These are phyloP conservation scores for Ellobius talpinus DNA, from an alignment of 2,113 vertebrate genomes.

Conservation along the genomic window DNA sequence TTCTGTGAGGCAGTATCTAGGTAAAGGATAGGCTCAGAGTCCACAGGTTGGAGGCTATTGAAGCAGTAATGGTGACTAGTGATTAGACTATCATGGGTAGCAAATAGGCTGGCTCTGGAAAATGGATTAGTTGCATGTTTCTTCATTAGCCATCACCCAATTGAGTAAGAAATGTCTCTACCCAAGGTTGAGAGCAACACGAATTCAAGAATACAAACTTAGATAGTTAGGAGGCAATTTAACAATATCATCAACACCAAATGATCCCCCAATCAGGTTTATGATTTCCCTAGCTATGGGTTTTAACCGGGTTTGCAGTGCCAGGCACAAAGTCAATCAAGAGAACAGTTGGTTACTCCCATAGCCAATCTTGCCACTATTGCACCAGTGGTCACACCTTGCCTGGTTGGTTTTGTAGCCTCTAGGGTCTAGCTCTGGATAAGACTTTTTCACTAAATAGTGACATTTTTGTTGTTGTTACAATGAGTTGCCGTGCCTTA, in stretches of 20 bases:
- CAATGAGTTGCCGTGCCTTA: constrained; percentile 51
- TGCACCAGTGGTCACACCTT: no score
- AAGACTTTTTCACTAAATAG: not conserved
- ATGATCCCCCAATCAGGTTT: not conserved
- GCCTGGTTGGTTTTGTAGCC: not conserved
- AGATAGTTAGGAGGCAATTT: not conserved
- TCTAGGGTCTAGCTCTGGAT: not conserved
- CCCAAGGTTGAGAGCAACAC: not conserved
- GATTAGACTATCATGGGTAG: not conserved
- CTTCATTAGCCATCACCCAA: not conserved
- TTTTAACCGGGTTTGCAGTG: not conserved
- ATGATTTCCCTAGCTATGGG: not conserved
- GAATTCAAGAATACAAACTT: not conserved
- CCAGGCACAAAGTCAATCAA: no score
- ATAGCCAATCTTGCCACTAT: no score
- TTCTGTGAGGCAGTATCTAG: not conserved
- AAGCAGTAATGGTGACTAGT: not conserved
- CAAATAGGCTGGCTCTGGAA: constrained; percentile 8
- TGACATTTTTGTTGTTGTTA: not conserved
- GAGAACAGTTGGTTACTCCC: no score
- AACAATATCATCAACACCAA: not conserved
- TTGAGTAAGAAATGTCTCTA: not conserved
- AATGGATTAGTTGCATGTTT: not conserved
- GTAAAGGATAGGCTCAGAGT: not conserved
- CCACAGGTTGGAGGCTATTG: not conserved